Percentiles rank a stretch among this genome's conserved stretches.
These are phyloP conservation scores for Pogonomyrmex californicus DNA, from an alignment of 1,140 invertebrate genomes.

Conservation along the genomic window DNA sequence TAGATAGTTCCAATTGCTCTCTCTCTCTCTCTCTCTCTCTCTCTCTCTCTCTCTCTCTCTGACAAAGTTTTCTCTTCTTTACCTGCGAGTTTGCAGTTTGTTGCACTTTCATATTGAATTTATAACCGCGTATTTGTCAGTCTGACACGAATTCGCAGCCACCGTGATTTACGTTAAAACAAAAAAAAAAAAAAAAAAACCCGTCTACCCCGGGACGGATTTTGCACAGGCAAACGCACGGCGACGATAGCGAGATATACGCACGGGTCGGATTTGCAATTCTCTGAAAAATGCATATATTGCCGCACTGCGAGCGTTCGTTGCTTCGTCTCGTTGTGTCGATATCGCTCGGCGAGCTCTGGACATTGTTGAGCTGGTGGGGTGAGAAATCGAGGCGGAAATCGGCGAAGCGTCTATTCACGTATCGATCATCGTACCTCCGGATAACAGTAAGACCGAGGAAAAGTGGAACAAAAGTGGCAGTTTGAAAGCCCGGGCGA, in stretches of 20 bases:
- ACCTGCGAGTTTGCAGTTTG: constrained; percentile 10
- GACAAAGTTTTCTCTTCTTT: neutral
- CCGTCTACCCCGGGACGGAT: constrained; percentile 34
- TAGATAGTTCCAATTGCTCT: constrained; percentile 38
- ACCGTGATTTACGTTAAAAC: constrained; percentile 27
- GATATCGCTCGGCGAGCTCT: neutral
- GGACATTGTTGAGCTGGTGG: neutral
- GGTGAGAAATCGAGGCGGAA: constrained; percentile 47
- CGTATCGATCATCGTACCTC: constrained; percentile 66
- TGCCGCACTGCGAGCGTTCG: constrained; percentile 38
- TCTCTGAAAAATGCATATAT: constrained; percentile 57
- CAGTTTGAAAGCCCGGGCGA: constrained; percentile 56
- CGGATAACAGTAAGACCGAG: constrained; percentile 56
- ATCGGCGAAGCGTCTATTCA: neutral
- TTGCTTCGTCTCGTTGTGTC: constrained; percentile 9
- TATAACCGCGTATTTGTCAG: constrained; percentile 50
- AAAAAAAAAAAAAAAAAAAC: constrained; percentile 55
- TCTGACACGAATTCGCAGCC: constrained; percentile 47
- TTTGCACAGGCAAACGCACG: constrained; percentile 7
- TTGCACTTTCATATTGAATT: constrained; percentile 46
- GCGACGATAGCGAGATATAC: constrained; percentile 29
- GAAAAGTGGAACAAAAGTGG: constrained; percentile 74
- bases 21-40: too few relatives aligned
- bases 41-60: constrained; percentile 5
- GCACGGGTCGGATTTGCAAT: constrained; percentile 48